A percentile compares a stretch with the other conserved stretches of the same genome.
Conservation (phyloP, 2,888 invertebrate genomes). For the Crematogaster levior region DNA sequence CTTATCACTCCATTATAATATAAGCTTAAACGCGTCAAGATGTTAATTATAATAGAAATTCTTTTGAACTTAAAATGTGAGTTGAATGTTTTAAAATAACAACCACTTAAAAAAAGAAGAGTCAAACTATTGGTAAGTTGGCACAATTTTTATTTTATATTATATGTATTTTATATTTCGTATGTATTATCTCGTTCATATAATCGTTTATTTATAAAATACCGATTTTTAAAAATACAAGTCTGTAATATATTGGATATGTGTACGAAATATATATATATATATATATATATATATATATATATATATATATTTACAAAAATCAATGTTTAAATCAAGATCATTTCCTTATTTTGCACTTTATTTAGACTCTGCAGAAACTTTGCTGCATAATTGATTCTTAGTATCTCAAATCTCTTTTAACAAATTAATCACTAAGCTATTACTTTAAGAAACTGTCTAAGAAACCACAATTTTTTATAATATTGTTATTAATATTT, state of each 20-base stretch:
- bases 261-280: no score
- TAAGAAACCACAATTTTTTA: conserved; percentile 29
- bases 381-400: neutral
- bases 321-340: neutral
- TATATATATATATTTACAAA: no score
- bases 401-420: neutral
- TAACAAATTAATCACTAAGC: neutral
- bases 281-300: no score
- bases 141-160: neutral
- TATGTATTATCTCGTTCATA: neutral
- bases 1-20: neutral
- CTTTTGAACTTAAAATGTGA: conserved; percentile 3
- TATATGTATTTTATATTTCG: neutral
- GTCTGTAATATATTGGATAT: neutral
- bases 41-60: conserved; percentile 21
- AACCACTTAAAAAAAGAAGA: neutral
- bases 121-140: conserved; percentile 32
- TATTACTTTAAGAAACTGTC: conserved; percentile 12
- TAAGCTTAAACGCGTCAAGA: conserved; percentile 19
- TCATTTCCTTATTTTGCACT: neutral
- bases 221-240: neutral
- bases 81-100: conserved; percentile 25
- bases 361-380: neutral
- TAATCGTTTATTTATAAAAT: conserved; percentile 16
- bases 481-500: no score